Base-by-base conservation (phyloP, 2,797 vertebrate genomes). In the Sebastes taczanowskii region DNA sequence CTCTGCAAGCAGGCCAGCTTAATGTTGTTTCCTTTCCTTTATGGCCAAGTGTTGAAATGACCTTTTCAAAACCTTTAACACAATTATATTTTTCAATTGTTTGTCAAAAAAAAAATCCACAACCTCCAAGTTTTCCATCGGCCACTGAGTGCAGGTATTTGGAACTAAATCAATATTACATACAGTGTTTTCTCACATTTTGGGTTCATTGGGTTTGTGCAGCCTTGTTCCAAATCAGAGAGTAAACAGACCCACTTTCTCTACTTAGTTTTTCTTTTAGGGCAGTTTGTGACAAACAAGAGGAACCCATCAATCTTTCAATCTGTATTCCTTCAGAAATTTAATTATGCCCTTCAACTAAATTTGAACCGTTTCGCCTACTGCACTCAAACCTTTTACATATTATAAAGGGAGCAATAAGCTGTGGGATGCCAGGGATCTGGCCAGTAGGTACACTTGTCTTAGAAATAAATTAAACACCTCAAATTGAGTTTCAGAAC, bases 1-100 rank as follows among this genome's bases (percentile, higher is more conserved):
- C 29, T 79, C 59, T 46, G 32, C 20, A 73, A 30, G 22, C 29
- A 60, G 34, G 11, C 3, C 23, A 23, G 18, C 1, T 55, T 25
- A 34, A 62, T 59, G 14, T 63, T 20, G 20, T 53, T 53, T n/a
- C n/a, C 5, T 20, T 71, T 73, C 7, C 63, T 56, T 72, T 25
- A 67, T 3, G 22, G 53, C 61, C 58, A 38, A 34, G 11, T 16
- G 7, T 2, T 81, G 46, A 70, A 66, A 68, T 69, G 1, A 76
- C 75, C 68, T 82, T 84, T 79, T 70, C 22, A 22, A 71, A 81
- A 74, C 29, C 25, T 69, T 62, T 66, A 7, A 46, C 32, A 42
- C 11, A n/a, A 34, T 20, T 34, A 6, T 18, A 32, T 73, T 77
- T 64, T 49, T 46, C 25, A 32, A 18, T 14, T 1, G 60, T 29